phyloP scores from a whole-genome alignment of 2,888 invertebrate genomes.

The Drosophila pegasa region DNA sequence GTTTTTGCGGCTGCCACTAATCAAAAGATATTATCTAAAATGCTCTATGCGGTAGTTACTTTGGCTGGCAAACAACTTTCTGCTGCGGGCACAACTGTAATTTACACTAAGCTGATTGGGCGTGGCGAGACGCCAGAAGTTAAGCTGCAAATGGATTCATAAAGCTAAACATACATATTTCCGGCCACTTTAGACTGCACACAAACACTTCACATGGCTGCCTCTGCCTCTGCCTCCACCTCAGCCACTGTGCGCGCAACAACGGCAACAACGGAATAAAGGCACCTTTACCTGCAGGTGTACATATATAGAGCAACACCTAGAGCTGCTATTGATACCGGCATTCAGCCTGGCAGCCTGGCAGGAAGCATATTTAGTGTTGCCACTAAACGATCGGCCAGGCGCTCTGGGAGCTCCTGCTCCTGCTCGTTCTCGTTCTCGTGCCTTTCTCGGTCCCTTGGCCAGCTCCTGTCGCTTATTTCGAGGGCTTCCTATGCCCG shows the following conservation, averaged over 20 bases:
- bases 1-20: conserved; percentile 80
- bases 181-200: conserved; percentile 71
- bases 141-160: conserved; percentile 47
- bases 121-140: conserved; percentile 23
- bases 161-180: conserved; percentile 74
- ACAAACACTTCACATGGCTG: conserved; percentile 25
- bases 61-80: conserved; percentile 55
- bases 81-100: conserved; percentile 42
- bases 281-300: not conserved
- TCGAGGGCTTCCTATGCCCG: conserved; percentile 14
- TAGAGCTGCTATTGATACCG: conserved; percentile 44
- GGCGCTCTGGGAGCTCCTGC: conserved; percentile 11
- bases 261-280: conserved; percentile 11
- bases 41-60: conserved; percentile 52
- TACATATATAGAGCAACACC: conserved; percentile 12
- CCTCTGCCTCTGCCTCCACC: too few species aligned
- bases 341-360: conserved; percentile 8
- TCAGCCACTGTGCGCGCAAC: too few species aligned
- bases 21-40: conserved; percentile 80
- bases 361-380: conserved; percentile 41
- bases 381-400: conserved; percentile 43
- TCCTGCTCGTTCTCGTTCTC: conserved; percentile 2
- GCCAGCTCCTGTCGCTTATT: conserved; percentile 13
- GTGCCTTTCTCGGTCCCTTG: conserved; percentile 10
- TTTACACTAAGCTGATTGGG: conserved; percentile 57